Evolutionary conservation across 2,888 invertebrate genomes (phyloP).

Genomic region (Tipula confusa): DNA sequence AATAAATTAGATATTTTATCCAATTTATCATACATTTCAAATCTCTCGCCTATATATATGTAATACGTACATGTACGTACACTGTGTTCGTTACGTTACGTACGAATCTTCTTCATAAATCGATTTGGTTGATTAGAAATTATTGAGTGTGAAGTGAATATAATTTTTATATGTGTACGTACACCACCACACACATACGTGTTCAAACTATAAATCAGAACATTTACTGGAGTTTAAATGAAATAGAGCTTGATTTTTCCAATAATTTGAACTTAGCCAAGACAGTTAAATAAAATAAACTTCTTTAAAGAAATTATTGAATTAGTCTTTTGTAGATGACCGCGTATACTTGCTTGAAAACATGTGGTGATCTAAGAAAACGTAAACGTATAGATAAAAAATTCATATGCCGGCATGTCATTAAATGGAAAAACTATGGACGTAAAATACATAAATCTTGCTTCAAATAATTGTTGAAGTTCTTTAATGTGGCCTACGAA

Average conservation of each 20-base stretch:
- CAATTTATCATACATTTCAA: conserved; percentile 12
- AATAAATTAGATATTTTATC: conserved; percentile 12
- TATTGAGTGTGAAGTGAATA: neutral
- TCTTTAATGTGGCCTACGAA: too few relatives aligned
- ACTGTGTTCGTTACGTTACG: neutral
- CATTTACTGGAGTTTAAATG: neutral
- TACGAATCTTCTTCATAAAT: neutral
- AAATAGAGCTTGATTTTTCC: neutral
- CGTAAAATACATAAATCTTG: too few relatives aligned
- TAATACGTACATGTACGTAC: neutral
- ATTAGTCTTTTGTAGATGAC: too few relatives aligned
- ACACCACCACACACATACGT: neutral
- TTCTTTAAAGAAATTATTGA: too few relatives aligned
- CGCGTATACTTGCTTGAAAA: too few relatives aligned
- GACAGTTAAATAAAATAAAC: neutral
- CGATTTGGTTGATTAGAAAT: conserved; percentile 25
- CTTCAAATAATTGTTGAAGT: too few relatives aligned
- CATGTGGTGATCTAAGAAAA: too few relatives aligned
- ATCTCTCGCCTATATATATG: neutral
- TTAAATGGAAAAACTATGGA: too few relatives aligned
- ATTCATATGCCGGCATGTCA: too few relatives aligned
- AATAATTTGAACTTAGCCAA: neutral
- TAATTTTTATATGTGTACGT: neutral
- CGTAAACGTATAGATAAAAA: too few relatives aligned
- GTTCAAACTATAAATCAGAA: neutral